Evolutionary conservation across 1,140 invertebrate genomes (phyloP).

Genomic region (Parasteatoda tepidariorum): DNA sequence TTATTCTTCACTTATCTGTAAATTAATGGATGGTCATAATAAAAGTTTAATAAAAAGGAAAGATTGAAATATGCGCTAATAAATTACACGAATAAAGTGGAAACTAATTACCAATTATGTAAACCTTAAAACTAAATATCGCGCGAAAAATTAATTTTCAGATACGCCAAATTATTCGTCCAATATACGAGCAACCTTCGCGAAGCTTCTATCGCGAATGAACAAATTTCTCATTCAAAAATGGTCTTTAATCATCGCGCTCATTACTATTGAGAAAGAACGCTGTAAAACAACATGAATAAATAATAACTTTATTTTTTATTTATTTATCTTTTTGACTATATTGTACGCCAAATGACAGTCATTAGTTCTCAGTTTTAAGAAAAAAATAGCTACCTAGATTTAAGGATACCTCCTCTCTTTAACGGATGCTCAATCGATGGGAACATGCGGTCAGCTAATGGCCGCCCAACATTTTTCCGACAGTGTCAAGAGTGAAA

Average conservation of each 20-base stretch:
- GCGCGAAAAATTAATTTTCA: neutral
- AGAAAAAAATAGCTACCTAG: conserved; percentile 33
- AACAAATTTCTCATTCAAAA: conserved; percentile 5
- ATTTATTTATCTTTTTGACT: conserved; percentile 50
- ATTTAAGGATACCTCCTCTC: conserved; percentile 33
- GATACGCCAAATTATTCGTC: neutral
- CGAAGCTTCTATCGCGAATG: neutral
- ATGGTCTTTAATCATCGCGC: conserved; percentile 35
- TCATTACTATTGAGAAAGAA: conserved; percentile 40
- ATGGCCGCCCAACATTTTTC: conserved; percentile 53
- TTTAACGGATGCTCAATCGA: conserved; percentile 54
- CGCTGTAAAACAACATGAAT: conserved; percentile 47
- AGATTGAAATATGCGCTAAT: neutral
- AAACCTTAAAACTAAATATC: neutral
- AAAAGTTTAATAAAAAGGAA: too few relatives aligned
- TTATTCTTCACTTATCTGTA: too few relatives aligned
- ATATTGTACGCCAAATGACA: conserved; percentile 50
- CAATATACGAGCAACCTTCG: neutral
- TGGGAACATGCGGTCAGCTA: conserved; percentile 54
- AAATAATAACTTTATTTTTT: conserved; percentile 32
- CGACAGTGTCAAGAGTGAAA: neutral
- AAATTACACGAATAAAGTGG: neutral
- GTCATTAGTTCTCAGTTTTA: conserved; percentile 44
- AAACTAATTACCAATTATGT: neutral
- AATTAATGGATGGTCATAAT: too few relatives aligned